A percentile compares a stretch with the other conserved stretches of the same genome.
phyloP scores from a whole-genome alignment of 2,888 invertebrate genomes.

The Sinotaia quadrata region DNA sequence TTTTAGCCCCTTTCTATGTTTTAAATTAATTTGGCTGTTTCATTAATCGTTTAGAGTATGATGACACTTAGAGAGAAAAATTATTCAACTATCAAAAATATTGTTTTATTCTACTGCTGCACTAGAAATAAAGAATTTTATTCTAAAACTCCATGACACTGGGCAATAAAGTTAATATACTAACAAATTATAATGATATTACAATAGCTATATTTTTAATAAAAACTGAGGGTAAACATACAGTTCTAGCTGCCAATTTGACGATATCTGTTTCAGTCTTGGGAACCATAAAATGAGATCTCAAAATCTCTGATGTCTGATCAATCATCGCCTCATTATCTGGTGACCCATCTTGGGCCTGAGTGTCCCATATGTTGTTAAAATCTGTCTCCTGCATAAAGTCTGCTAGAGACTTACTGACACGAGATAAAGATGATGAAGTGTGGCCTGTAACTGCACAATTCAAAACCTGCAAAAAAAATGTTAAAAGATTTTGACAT shows the following conservation, averaged over 20 bases:
- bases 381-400: constrained; percentile 59
- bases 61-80: too few species aligned
- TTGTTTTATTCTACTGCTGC: too few species aligned
- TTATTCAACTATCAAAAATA: too few species aligned
- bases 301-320: constrained; percentile 11
- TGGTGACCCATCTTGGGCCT: constrained; percentile 18
- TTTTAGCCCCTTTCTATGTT: too few species aligned
- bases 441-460: constrained; percentile 70
- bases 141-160: neutral
- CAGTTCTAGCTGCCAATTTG: constrained; percentile 77
- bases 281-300: constrained; percentile 30
- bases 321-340: constrained; percentile 20
- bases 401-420: constrained; percentile 56
- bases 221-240: constrained; percentile 57
- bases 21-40: too few species aligned
- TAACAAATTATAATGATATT: neutral
- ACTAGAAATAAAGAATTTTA: neutral
- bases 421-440: constrained; percentile 55
- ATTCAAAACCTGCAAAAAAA: constrained; percentile 67
- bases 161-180: neutral
- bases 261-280: constrained; percentile 57
- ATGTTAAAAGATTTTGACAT: neutral
- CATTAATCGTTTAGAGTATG: too few species aligned
- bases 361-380: constrained; percentile 42
- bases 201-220: neutral